Percentiles rank a stretch among this genome's conserved stretches.
These are phyloP conservation scores for Ladona fulva DNA, from an alignment of 1,140 invertebrate species.

Conservation along the genomic window DNA sequence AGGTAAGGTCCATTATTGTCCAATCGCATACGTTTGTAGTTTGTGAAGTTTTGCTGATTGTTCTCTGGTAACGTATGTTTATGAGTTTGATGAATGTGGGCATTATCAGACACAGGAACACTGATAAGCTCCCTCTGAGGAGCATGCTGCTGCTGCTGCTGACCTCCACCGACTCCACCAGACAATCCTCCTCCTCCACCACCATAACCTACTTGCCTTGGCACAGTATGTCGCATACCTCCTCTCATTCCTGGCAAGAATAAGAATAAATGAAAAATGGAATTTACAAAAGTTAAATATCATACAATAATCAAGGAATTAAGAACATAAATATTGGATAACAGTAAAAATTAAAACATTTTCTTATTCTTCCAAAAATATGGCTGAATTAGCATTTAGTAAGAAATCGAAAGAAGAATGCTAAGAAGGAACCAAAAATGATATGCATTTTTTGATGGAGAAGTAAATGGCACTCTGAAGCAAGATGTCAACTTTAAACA, in stretches of 20 bases:
- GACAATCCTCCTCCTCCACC: not conserved
- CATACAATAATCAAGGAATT: not conserved
- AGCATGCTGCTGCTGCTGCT: conserved; percentile 15
- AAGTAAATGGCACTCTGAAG: conserved; percentile 28
- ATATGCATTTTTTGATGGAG: conserved; percentile 30
- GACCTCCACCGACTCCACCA: conserved; percentile 16
- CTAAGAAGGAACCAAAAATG: no score
- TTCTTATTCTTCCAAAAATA: no score
- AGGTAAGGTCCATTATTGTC: not conserved
- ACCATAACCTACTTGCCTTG: not conserved
- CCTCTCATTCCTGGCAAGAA: conserved; percentile 14
- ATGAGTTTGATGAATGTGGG: not conserved
- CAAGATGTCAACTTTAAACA: no score
- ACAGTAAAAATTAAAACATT: no score
- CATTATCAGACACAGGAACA: conserved; percentile 29
- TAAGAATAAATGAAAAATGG: not conserved
- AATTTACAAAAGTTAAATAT: not conserved
- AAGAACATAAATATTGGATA: no score
- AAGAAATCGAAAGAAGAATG: no score
- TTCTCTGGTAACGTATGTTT: not conserved
- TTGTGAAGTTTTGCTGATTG: not conserved
- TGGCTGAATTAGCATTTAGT: no score
- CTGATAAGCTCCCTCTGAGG: conserved; percentile 36
- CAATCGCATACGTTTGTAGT: not conserved
- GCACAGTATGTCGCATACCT: not conserved